Conservation (phyloP, 2,888 invertebrate genomes). For the Dicyrtoma fusca region DNA sequence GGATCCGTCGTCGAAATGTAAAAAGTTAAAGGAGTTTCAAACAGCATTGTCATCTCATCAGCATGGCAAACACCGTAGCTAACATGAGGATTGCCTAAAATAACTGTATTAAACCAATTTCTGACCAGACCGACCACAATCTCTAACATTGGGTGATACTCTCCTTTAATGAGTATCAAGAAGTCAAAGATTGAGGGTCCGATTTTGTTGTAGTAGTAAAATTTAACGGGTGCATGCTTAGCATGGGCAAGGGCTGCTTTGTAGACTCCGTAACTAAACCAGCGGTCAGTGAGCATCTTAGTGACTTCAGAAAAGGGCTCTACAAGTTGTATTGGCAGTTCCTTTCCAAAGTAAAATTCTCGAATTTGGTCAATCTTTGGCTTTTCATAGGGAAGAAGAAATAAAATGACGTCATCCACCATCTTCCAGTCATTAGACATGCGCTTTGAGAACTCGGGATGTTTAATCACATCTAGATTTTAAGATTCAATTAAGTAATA, state of each 20-base stretch:
- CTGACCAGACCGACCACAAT: background rate
- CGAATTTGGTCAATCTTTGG: background rate
- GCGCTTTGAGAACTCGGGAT: background rate
- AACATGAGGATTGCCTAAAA: background rate
- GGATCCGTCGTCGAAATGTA: background rate
- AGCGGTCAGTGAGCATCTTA: background rate
- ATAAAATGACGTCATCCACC: conserved; percentile 1
- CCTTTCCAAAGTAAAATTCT: conserved; percentile 25
- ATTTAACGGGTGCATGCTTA: conserved; percentile 12
- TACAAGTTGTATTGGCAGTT: too few species aligned
- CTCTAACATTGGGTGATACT: background rate
- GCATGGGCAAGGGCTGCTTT: background rate
- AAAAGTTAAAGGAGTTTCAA: background rate
- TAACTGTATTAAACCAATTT: background rate
- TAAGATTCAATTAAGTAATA: too few species aligned
- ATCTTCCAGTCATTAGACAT: conserved; percentile 1
- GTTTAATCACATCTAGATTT: too few species aligned
- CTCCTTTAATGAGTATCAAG: background rate
- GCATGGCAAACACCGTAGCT: conserved; percentile 1
- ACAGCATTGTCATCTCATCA: background rate
- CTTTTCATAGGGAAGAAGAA: conserved; percentile 6
- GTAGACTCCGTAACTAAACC: background rate
- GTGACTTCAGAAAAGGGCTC: background rate
- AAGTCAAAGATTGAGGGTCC: background rate
- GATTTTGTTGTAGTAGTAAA: conserved; percentile 11